Conservation (phyloP, 2,888 invertebrate genomes). For the Arrhopalites spinosus region DNA sequence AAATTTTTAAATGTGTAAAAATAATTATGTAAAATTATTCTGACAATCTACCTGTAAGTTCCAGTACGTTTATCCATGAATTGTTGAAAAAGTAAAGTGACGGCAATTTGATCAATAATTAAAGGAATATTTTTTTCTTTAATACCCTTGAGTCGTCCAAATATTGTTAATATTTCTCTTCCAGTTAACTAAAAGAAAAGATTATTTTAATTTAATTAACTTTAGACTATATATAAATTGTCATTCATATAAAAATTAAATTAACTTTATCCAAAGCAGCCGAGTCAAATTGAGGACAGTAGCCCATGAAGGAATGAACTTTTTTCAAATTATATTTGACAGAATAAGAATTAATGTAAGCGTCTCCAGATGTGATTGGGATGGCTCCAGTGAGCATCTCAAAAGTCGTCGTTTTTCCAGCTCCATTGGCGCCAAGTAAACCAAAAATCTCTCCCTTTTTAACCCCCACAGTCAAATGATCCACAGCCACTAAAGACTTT, state of each 20-base stretch:
- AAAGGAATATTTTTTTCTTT: slow-evolving; percentile 60
- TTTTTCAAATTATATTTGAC: slow-evolving; percentile 58
- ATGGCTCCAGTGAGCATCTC: slow-evolving; percentile 88
- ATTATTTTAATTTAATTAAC: no score
- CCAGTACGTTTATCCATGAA: slow-evolving; percentile 65
- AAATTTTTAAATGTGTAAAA: neutral
- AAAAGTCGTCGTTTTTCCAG: slow-evolving; percentile 76
- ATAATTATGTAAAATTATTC: neutral
- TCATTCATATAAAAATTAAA: no score
- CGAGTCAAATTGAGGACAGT: slow-evolving; percentile 80
- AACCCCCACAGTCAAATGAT: slow-evolving; percentile 73
- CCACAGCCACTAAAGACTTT: slow-evolving; percentile 72
- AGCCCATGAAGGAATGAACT: slow-evolving; percentile 62
- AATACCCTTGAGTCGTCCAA: slow-evolving; percentile 69
- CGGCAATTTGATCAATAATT: slow-evolving; percentile 62
- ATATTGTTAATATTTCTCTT: slow-evolving; percentile 70
- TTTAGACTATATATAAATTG: no score
- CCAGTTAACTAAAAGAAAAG: no score
- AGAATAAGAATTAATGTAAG: slow-evolving; percentile 67
- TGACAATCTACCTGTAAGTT: slow-evolving; percentile 56
- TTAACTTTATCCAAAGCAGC: no score
- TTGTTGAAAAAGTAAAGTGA: slow-evolving; percentile 66
- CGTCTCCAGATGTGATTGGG: slow-evolving; percentile 67
- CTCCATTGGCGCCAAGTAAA: neutral
- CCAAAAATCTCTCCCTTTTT: slow-evolving; percentile 59